Conservation (phyloP, 1,140 invertebrate genomes). For the Drosophila kohkoa region DNA sequence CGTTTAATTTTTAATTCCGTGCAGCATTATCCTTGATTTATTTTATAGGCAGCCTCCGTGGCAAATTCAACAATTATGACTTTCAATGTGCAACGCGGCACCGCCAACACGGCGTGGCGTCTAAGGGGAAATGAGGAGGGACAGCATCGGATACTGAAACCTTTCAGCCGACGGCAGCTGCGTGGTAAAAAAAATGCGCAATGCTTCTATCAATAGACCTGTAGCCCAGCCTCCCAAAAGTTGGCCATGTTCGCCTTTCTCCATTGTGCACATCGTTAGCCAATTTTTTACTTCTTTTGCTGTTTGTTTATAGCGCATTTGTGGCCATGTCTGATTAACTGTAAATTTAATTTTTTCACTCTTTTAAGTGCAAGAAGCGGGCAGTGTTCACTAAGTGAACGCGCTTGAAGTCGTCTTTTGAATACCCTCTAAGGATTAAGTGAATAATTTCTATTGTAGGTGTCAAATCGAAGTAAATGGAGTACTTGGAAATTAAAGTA, state of each 20-base stretch:
- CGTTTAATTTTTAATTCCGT: conserved; percentile 82
- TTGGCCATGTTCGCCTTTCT: not conserved
- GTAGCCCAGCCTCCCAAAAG: not conserved
- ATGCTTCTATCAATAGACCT: conserved; percentile 29
- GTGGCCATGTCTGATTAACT: conserved; percentile 82
- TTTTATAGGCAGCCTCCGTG: conserved; percentile 69
- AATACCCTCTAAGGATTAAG: conserved; percentile 11
- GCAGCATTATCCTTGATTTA: conserved; percentile 81
- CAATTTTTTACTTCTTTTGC: conserved; percentile 43
- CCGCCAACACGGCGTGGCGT: not conserved
- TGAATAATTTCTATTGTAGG: no score
- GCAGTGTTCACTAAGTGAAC: not conserved
- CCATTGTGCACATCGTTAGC: conserved; percentile 59
- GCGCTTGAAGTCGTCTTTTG: not conserved
- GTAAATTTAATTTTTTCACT: conserved; percentile 73
- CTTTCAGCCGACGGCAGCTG: conserved; percentile 27
- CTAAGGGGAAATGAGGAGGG: conserved; percentile 6
- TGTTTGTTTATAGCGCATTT: conserved; percentile 81
- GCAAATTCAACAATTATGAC: conserved; percentile 79
- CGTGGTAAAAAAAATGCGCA: conserved; percentile 36
- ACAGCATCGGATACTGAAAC: conserved; percentile 28
- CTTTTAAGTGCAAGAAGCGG: conserved; percentile 23
- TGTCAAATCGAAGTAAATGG: no score
- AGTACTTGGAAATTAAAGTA: no score
- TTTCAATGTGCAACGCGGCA: conserved; percentile 42